Percentiles rank a stretch among this genome's conserved stretches.
phyloP scores from a whole-genome alignment of 2,797 vertebrate species.

The Melopsittacus undulatus region DNA sequence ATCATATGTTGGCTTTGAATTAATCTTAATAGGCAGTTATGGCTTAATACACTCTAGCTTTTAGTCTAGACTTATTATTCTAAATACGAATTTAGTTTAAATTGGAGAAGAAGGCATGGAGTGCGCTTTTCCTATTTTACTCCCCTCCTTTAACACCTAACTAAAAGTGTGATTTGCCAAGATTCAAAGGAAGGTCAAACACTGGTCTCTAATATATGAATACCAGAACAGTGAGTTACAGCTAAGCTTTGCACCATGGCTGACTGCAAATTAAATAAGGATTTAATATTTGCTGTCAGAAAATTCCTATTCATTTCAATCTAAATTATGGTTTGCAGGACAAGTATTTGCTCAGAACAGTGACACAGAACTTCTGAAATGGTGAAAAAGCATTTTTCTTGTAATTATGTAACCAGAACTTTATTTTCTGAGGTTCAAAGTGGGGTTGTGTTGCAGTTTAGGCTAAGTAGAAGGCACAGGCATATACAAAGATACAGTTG shows the following conservation, averaged over 20 bases:
- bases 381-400: background rate
- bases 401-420: background rate
- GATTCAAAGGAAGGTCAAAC: background rate
- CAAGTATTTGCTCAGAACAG: background rate
- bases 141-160: background rate
- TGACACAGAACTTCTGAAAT: background rate
- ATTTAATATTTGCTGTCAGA: constrained; percentile 9
- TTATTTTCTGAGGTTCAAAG: background rate
- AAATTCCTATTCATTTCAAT: background rate
- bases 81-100: constrained; percentile 30
- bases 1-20: constrained; percentile 5
- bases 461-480: background rate
- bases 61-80: constrained; percentile 6
- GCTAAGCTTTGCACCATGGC: background rate
- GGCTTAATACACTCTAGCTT: constrained; percentile 5
- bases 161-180: background rate
- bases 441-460: background rate
- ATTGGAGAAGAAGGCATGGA: background rate
- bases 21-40: constrained; percentile 19
- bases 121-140: background rate
- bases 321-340: background rate
- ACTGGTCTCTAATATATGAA: background rate
- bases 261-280: background rate
- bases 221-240: background rate
- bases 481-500: background rate